phyloP scores from a whole-genome alignment of 2,888 invertebrate genomes.

The Mechanitis messenoides region DNA sequence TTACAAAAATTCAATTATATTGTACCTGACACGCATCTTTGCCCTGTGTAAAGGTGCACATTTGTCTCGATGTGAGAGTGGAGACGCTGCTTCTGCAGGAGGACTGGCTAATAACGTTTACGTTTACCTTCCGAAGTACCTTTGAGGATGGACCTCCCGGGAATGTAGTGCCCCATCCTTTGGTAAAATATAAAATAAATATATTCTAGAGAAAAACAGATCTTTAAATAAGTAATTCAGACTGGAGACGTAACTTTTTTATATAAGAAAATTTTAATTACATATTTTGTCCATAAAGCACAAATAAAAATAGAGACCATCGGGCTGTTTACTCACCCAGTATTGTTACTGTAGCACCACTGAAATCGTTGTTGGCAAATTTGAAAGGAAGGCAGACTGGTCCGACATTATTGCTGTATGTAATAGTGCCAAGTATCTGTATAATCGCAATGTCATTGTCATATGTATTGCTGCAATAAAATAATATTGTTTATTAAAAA shows the following conservation, averaged over 20 bases:
- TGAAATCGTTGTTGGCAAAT: constrained; percentile 42
- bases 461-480: constrained; percentile 41
- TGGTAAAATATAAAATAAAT: not conserved
- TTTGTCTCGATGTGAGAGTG: constrained; percentile 42
- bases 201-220: too few species aligned
- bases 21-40: constrained; percentile 79
- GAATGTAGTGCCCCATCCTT: constrained; percentile 79
- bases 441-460: constrained; percentile 77
- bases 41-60: constrained; percentile 69
- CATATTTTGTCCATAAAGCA: too few species aligned
- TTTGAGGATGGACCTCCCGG: constrained; percentile 69
- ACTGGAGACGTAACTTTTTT: too few species aligned
- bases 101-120: constrained; percentile 65
- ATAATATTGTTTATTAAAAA: not conserved
- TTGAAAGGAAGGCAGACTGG: constrained; percentile 81
- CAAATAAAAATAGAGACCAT: too few species aligned
- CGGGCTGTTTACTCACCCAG: constrained; percentile 53
- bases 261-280: too few species aligned
- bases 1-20: not conserved
- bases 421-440: constrained; percentile 47
- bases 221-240: too few species aligned
- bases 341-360: constrained; percentile 53
- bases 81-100: constrained; percentile 49
- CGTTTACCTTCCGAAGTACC: constrained; percentile 67
- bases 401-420: constrained; percentile 71